These are phyloP conservation scores for Acanthosoma haemorrhoidale DNA, from an alignment of 2,888 invertebrate genomes.

Conservation along the genomic window DNA sequence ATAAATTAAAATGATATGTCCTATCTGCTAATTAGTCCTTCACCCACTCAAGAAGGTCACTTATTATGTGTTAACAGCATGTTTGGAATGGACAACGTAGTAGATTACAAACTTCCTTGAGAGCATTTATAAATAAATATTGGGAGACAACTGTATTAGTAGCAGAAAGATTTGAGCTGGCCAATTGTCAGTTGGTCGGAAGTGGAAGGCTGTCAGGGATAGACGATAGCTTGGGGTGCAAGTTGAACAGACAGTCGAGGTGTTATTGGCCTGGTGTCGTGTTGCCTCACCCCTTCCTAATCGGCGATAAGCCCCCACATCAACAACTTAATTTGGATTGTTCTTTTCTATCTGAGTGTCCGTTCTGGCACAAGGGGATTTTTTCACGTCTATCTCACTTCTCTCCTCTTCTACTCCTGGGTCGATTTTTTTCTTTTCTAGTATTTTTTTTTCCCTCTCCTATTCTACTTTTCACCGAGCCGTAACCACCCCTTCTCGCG, in stretches of 20 bases:
- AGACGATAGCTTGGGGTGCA: too few relatives aligned
- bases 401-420: not conserved
- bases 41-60: too few relatives aligned
- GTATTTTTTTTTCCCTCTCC: constrained; percentile 4
- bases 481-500: not conserved
- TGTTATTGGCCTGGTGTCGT: not conserved
- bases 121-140: too few relatives aligned
- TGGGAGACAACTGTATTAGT: too few relatives aligned
- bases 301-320: constrained; percentile 20
- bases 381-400: not conserved
- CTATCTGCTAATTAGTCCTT: too few relatives aligned
- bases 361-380: not conserved
- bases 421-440: not conserved
- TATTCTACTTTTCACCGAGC: not conserved
- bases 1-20: too few relatives aligned
- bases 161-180: too few relatives aligned
- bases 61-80: too few relatives aligned
- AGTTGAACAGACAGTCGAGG: not conserved
- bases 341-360: constrained; percentile 7
- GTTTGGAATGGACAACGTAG: too few relatives aligned
- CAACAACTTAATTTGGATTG: constrained; percentile 31
- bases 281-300: constrained; percentile 7
- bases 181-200: not conserved
- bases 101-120: too few relatives aligned
- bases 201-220: too few relatives aligned